Conservation (phyloP, 2,797 vertebrate species). For the Fratercula arctica region DNA sequence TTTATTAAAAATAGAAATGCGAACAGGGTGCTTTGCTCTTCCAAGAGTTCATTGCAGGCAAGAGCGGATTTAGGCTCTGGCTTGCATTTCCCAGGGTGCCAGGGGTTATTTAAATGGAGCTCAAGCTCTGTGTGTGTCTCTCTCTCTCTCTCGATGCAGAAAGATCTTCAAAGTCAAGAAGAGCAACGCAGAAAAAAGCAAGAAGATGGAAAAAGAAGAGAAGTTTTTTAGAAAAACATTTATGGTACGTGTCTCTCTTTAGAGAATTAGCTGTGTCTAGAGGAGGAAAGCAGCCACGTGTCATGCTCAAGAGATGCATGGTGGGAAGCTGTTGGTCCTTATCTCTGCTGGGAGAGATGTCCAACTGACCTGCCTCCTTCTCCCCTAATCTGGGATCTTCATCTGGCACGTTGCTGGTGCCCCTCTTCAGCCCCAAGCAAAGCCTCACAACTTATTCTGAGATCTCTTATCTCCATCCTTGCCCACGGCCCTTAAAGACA, state of each 20-base stretch:
- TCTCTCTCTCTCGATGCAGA: conserved; percentile 25
- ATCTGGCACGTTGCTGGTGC: fast-evolving
- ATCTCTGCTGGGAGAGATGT: not conserved
- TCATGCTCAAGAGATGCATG: fast-evolving
- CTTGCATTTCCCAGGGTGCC: not conserved
- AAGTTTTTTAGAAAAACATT: conserved; percentile 76
- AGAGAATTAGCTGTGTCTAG: not conserved
- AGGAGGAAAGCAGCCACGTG: not conserved
- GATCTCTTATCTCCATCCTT: not conserved
- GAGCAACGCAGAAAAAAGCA: conserved; percentile 58
- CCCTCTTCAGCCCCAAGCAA: not conserved
- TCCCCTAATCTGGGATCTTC: not conserved
- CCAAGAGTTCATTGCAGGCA: not conserved
- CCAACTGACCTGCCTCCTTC: not conserved
- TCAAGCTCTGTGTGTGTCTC: not conserved
- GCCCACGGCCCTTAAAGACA: fast-evolving
- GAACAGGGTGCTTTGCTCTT: not conserved
- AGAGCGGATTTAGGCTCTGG: not conserved
- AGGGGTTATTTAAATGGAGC: not conserved
- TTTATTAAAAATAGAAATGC: not conserved
- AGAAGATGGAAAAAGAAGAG: conserved; percentile 73
- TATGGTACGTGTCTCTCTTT: conserved; percentile 52
- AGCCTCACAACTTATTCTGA: not conserved
- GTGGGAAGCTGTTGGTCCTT: not conserved
- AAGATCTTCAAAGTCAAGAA: conserved; percentile 70